phyloP scores from a whole-genome alignment of 1,140 invertebrate genomes.

The Dreissena polymorpha region DNA sequence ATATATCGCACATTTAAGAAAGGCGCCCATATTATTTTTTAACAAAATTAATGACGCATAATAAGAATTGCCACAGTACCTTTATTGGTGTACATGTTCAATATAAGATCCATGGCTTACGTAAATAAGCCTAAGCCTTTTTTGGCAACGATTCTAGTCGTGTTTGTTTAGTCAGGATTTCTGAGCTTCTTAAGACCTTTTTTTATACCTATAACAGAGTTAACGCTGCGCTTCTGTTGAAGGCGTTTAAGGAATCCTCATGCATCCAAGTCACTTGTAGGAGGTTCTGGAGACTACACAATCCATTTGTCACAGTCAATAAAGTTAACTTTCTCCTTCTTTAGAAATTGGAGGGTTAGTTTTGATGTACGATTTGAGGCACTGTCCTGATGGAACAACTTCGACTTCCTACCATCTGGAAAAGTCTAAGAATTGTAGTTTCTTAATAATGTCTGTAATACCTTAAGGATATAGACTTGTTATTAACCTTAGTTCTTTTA shows the following conservation, averaged over 20 bases:
- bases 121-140: too few species aligned
- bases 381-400: conserved; percentile 23
- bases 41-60: too few species aligned
- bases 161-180: too few species aligned
- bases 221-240: conserved; percentile 15
- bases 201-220: background rate
- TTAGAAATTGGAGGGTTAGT: conserved; percentile 19
- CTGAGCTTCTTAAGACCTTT: conserved; percentile 16
- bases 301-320: too few species aligned
- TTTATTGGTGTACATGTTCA: too few species aligned
- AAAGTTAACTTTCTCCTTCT: conserved; percentile 5
- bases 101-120: too few species aligned
- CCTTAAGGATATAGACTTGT: conserved; percentile 2
- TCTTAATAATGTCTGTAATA: conserved; percentile 1
- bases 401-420: background rate
- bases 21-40: too few species aligned
- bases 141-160: too few species aligned
- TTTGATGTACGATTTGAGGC: conserved; percentile 19
- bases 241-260: conserved; percentile 23
- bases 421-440: background rate
- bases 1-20: too few species aligned
- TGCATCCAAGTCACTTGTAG: conserved; percentile 9
- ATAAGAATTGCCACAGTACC: too few species aligned
- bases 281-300: conserved; percentile 10
- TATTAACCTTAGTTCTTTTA: conserved; percentile 7